Base-by-base conservation (phyloP, 1,140 invertebrate genomes). In the Elymnias hypermnestra region DNA sequence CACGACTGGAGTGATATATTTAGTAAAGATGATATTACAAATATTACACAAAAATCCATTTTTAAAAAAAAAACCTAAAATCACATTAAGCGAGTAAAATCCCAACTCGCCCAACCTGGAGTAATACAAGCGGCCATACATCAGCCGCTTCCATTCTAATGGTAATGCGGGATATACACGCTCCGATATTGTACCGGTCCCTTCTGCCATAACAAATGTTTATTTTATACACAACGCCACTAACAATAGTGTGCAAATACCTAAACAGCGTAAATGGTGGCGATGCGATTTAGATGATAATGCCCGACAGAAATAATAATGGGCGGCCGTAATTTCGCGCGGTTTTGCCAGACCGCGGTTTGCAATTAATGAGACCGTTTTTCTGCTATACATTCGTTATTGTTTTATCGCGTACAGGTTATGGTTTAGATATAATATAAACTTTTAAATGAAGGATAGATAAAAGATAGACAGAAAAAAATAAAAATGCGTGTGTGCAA, bases 191-290 rank as follows among this genome's bases (percentile, higher is more conserved):
- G 77, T 84, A 63, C 65, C 46, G 37, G 70, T 73, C 72, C 74
- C 67, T 65, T 52, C 63, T 53, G 59, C 64, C 62, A 74, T 84
- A 84, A 84, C 81, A 83, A 85, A 85, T 85, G 81, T 85, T 85
- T 83, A 85, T 85, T 83, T 85, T 85, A 85, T 85, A 85, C 82
- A 83, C 78, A 85, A 74, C 74, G 78, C 72, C 81, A 79, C 77
- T 85, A 78, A 85, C 82, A 85, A 85, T 85, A 85, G 82, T 85
- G 69, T 67, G 82, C 77, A 82, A 85, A 85, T 78, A 85, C 81
- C 82, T 85, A 82, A 78, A 81, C 81, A 73, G 55, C 66, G 66
- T 78, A 70, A 76, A 78, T 76, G 75, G 70, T 59, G 69, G 59
- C 61, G 68, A 79, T 79, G 73, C 78, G 78, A 83, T 85, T 83